Base-by-base conservation (phyloP, 2,888 invertebrate species). In the Drosophila quinaria region DNA sequence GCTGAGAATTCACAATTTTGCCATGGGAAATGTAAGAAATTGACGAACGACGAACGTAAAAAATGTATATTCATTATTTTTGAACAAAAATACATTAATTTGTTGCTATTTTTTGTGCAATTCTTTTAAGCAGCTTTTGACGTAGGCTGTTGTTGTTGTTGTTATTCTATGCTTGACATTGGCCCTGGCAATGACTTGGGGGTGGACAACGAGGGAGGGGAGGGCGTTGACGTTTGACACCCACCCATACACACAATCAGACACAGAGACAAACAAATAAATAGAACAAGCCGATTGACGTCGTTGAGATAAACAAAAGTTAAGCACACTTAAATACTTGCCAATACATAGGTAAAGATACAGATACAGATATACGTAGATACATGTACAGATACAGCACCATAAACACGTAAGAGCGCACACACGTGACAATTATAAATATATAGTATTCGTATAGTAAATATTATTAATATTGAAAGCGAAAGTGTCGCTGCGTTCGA, bases 401-500 rank as follows among this genome's bases (percentile, higher is more conserved):
- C 37, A 49, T 22, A 17, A 55, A 62, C 39, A 52, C 60, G 68
- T 22, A 44, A 50, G 5, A 46, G 62, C 8, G 51, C 9, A 39
- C 55, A 70, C 87, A 85, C 84, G 84, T 85, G 84, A 85, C 85
- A 74, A 39, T 69, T 76, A 74, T 70, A 86, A 70, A 79, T 78
- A 79, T 78, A 82, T 68, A 76, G 22, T 58, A 69, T 66, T 37
- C 37, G 35, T 41, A 44, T 54, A 13, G 19, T 4, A 50, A 47
- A 55, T 62, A 63, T 58, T 61, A 39, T 35, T 59, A 49, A 47
- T 50, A 55, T 19, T 33, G 60, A 78, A 72, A 80, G 70, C 56
- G 80, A 80, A 79, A 80, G 79, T 69, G 52, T 1, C 39, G 31
- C 35, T 37, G 47, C 19, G 47, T 61, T 47, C 49, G 33, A 19